Percentiles rank a stretch among this genome's conserved stretches.
These are phyloP conservation scores for Pterobdella sp. DNA, from an alignment of 2,888 invertebrate genomes.

Conservation along the genomic window DNA sequence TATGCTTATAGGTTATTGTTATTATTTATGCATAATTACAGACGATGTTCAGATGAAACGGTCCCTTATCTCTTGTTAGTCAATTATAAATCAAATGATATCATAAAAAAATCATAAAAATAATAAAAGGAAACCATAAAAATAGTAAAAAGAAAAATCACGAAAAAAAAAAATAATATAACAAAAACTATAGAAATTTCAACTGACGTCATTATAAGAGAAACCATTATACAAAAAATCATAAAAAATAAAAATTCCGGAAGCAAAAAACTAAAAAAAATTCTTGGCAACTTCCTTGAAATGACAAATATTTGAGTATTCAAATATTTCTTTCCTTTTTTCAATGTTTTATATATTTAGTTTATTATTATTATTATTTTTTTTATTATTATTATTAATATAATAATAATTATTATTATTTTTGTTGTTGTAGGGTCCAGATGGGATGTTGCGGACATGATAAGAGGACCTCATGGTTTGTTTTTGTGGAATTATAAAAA, in stretches of 20 bases:
- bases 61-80: neutral
- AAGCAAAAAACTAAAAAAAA: no score
- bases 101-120: neutral
- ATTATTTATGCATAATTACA: neutral
- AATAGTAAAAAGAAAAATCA: neutral
- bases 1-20: neutral
- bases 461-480: constrained; percentile 9
- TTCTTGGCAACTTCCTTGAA: no score
- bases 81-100: no score
- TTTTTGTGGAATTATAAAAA: no score
- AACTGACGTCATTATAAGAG: no score
- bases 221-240: no score
- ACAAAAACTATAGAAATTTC: no score
- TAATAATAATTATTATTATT: neutral
- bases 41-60: constrained; percentile 1
- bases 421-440: neutral
- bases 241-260: no score
- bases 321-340: neutral
- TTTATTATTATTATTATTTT: neutral
- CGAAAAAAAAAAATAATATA: no score
- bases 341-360: neutral
- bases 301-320: no score
- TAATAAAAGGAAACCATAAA: neutral
- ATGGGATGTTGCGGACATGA: neutral
- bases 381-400: neutral